A percentile compares a stretch with the other conserved stretches of the same genome.
Conservation (phyloP, 2,888 invertebrate genomes). For the Acleris holmiana region DNA sequence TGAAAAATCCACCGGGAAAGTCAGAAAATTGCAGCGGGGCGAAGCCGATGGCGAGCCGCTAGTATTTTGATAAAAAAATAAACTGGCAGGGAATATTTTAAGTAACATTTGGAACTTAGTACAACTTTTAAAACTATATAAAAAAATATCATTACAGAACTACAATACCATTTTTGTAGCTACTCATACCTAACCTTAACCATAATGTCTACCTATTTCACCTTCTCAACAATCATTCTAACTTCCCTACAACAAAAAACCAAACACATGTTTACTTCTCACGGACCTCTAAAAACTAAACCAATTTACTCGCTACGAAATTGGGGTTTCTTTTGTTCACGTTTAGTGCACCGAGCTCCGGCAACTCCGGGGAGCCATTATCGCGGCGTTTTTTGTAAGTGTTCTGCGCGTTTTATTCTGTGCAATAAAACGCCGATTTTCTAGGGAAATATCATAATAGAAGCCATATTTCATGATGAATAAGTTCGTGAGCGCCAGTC, state of each 20-base stretch:
- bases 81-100: too few relatives aligned
- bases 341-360: constrained; percentile 42
- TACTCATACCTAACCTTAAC: too few relatives aligned
- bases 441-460: constrained; percentile 41
- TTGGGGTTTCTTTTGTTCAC: constrained; percentile 23
- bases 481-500: background rate
- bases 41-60: too few relatives aligned
- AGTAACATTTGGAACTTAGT: too few relatives aligned
- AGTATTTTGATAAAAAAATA: too few relatives aligned
- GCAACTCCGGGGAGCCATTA: constrained; percentile 55
- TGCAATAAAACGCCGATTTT: constrained; percentile 45
- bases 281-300: constrained; percentile 18
- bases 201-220: background rate
- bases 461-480: constrained; percentile 19
- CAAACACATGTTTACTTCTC: constrained; percentile 5
- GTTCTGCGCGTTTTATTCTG: constrained; percentile 41
- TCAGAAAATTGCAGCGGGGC: too few relatives aligned
- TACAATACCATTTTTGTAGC: too few relatives aligned
- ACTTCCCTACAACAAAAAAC: constrained; percentile 3
- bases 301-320: constrained; percentile 28
- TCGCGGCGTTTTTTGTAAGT: constrained; percentile 52
- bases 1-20: too few relatives aligned
- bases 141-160: too few relatives aligned
- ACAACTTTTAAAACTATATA: too few relatives aligned
- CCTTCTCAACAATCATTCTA: background rate